Evolutionary conservation across 35 echinoderm and acorn worm species (phyloP), one percentile per base, ranked within the genome.

Genomic region (Ophioderma brevispina): DNA sequence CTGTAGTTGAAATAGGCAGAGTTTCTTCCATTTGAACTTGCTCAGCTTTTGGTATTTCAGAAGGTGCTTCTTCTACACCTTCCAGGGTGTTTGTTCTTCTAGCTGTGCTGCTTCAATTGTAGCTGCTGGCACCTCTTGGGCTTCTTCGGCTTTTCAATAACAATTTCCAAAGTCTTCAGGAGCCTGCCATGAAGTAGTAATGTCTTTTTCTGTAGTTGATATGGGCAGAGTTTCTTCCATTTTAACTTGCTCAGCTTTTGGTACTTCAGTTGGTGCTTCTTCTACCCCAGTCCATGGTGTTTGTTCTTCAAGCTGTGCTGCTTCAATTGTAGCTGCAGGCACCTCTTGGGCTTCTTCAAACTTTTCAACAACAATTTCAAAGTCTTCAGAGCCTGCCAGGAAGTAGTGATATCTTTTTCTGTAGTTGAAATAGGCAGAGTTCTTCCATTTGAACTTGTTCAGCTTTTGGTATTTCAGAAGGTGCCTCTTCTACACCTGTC

Each of bases 61-160:
- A 32, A 31, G 70, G 55, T 11, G 32, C 83, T 39, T 40, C 38
- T 37, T 80, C 76, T 34, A 59, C 34, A 35, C 33, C 42, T 32
- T 77, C 76, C 41, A 41, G 23, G 90, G n/a, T 41, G 84, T n/a
- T 38, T 78, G 40, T 21, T 86, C 90, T 37, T 84, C 82, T 35
- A 17, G 84, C 36, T 85, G 37, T 28, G 75, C 34, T 38, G 37
- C 13, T 86, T 50, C 77, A 63, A 39, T 38, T 0, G 39, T 33
- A 1, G 70, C 13, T n/a, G 63, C 38, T 39, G 85, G 0, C 13
- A 78, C 55, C 39, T 78, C 76, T 0, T 40, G 3, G 18, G 39
- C 85, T 23, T 38, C 70, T 77, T 76, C 64, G 36, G 32, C 37
- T 77, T 49, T 1, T 87, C 85, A 15, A 52, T 28, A n/a, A 63